These are phyloP conservation scores for Eupithecia subumbrata DNA, from an alignment of 2,888 invertebrate species.

Conservation along the genomic window DNA sequence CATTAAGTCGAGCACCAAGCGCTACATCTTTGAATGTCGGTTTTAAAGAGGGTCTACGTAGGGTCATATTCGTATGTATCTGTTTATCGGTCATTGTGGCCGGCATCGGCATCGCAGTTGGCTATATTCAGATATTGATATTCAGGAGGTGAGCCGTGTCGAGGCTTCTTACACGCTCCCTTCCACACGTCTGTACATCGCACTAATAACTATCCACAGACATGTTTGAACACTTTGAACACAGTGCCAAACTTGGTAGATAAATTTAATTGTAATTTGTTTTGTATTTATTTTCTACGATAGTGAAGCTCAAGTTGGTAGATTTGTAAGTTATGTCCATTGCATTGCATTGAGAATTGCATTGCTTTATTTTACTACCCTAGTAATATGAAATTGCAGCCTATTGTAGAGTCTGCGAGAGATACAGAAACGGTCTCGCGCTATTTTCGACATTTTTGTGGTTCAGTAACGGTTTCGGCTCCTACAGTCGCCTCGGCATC, in stretches of 20 bases:
- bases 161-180: constrained; percentile 71
- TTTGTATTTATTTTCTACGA: constrained; percentile 9
- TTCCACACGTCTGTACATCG: constrained; percentile 60
- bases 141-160: constrained; percentile 72
- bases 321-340: neutral
- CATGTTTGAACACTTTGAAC: constrained; percentile 32
- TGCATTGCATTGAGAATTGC: neutral
- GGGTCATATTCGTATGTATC: constrained; percentile 78
- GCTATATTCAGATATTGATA: constrained; percentile 79
- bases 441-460: constrained; percentile 76
- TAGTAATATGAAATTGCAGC: constrained; percentile 55
- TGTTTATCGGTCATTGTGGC: constrained; percentile 80
- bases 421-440: constrained; percentile 76
- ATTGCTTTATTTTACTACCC: neutral
- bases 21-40: constrained; percentile 71
- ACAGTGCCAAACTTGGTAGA: constrained; percentile 24
- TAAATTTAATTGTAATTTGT: constrained; percentile 17
- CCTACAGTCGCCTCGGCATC: constrained; percentile 52
- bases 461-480: constrained; percentile 73
- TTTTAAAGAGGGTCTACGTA: constrained; percentile 76
- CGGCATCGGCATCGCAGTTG: constrained; percentile 68
- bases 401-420: constrained; percentile 51
- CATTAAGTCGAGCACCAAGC: constrained; percentile 69
- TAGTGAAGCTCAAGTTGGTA: neutral
- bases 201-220: constrained; percentile 65